Conservation (phyloP, 2,888 invertebrate species). For the Heliothis peltigera region DNA sequence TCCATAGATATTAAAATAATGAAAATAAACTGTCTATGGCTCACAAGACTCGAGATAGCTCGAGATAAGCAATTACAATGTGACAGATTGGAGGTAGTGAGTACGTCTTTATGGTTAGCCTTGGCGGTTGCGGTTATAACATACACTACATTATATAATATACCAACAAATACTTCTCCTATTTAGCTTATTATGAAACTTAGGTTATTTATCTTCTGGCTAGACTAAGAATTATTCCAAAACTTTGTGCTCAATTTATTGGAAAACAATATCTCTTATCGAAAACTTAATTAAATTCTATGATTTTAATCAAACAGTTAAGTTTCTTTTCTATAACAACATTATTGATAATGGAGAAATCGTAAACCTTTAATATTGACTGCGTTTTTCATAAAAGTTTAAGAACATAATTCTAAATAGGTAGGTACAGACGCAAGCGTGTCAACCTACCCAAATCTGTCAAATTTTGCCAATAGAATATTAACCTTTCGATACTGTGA, state of each 20-base stretch:
- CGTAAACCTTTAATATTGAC: too few species aligned
- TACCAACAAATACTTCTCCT: neutral
- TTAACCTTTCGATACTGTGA: too few species aligned
- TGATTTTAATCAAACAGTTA: too few species aligned
- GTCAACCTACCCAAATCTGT: too few species aligned
- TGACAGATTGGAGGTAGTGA: neutral
- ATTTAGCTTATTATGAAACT: neutral
- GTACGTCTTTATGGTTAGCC: constrained; percentile 9
- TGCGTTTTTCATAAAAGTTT: too few species aligned
- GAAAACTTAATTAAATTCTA: constrained; percentile 18
- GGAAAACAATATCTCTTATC: constrained; percentile 26
- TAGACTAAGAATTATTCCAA: constrained; percentile 5
- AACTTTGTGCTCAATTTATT: constrained; percentile 21
- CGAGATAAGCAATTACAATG: neutral
- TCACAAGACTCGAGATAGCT: neutral
- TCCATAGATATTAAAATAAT: too few species aligned
- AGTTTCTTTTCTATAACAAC: too few species aligned
- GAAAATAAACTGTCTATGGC: too few species aligned
- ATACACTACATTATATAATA: constrained; percentile 7
- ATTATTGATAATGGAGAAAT: too few species aligned
- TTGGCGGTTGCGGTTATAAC: constrained; percentile 34
- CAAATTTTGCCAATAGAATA: too few species aligned
- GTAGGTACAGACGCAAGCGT: too few species aligned
- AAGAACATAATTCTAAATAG: too few species aligned
- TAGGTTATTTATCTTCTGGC: neutral